Base-by-base conservation (phyloP, 1,140 invertebrate genomes). In the Anoplophora glabripennis region DNA sequence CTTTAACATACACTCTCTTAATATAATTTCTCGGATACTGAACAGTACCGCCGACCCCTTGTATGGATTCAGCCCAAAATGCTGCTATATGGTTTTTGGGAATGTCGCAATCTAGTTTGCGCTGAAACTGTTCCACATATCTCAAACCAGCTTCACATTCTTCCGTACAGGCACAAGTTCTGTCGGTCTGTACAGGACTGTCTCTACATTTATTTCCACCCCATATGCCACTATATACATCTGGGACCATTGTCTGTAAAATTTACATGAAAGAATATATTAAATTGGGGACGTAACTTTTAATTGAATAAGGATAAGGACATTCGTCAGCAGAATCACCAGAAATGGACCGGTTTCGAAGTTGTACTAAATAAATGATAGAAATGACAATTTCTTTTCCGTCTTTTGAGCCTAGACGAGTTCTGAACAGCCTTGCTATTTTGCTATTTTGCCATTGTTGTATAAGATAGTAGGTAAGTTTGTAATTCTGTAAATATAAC, bases 1-100 rank as follows among this genome's bases (percentile, higher is more conserved):
- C 82, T 21, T 90, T 67, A n/a, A 92, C 84, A 68, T 87, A 89
- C 0, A 92, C 92, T 67, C 85, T 84, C 68, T 89, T 90, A 0
- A 99, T 69, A 73, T 90, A 99, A 4, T 87, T 86, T 70, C 89
- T 91, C 0, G 96, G 93, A 75, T 86, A 98, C 75, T 99, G 96
- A 0, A 98, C 89, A 0, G 86, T 80, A 10, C 95, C 96, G 10
- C 93, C 93, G 17, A 95, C 86, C 33, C 96, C 93, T 78, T 97
- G 94, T 67, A 98, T 97, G 4, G 92, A 92, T 78, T 99, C 96
- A 0, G 90, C 92, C 74, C 98, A 90, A 70, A 98, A 88, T 11
- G 84, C 96, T 3, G 93, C 96, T 18, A 95, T 79, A 69, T 81
- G 83, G 8, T 85, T 85, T 53, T 74, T 74, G 0, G 93, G 88